Base-by-base conservation (phyloP, 2,888 invertebrate genomes). In the Drosophila neotestacea region DNA sequence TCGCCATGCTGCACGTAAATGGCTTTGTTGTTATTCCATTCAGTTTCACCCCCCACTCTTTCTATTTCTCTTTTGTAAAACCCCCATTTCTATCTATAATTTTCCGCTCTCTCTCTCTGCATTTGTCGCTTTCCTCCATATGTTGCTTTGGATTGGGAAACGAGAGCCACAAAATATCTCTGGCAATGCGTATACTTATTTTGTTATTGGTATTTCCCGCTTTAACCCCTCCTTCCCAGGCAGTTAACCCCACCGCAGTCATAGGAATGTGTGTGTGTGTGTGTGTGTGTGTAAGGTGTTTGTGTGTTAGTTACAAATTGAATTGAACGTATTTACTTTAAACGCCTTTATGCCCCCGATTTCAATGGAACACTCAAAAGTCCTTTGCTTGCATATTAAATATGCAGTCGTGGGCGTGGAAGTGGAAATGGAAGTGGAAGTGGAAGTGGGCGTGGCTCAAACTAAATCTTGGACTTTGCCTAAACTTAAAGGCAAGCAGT, bases 281-380 rank as follows among this genome's bases (percentile, higher is more conserved):
- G 47, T 52, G 69, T 38, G 30, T 16, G 47, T 34, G 50, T 27
- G 28, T 34, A 41, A 16, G 38, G 51, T 51, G 30, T 46, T 46
- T 65, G 55, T 70, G 66, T 61, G 64, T 71, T 77, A 67, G 77
- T 68, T 77, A 71, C 86, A 81, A 81, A 81, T 85, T 81, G 83
- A 81, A 81, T 81, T 81, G 71, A 81, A 76, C 85, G 76, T 85
- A 81, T 81, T 81, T 79, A 71, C 85, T 82, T 82, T 82, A 85
- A 82, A 85, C 73, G 85, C 66, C 64, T 67, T 67, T 68, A 32
- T 32, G 32, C 9, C 32, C 7, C 32, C 32, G 6, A 6, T 61
- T 55, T 65, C 34, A 30, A 51, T 41, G 30, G 32, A 59, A 41
- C 65, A 62, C 70, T 75, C 42, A 62, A 76, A 71, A 59, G 30